Base-by-base conservation (phyloP, 2,797 vertebrate species). In the Fringilla coelebs region DNA sequence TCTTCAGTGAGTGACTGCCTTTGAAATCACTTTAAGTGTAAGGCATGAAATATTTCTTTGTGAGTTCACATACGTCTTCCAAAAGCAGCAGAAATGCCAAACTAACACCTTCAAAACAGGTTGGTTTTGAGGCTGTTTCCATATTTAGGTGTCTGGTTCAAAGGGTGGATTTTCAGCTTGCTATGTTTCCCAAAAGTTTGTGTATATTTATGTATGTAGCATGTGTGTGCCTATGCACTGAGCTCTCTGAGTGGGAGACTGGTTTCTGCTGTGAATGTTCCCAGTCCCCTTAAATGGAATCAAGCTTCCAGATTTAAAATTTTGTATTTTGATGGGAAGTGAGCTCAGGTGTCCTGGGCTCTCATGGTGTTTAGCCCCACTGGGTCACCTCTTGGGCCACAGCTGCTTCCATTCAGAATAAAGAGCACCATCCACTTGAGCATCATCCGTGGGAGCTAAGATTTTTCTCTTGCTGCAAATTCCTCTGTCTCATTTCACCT, bases 401-500 rank as follows among this genome's bases (percentile, higher is more conserved):
- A 79, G 52, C 19, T 89, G 36, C 67, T 76, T 85, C 65, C 38
- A 29, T 67, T 52, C 63, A 67, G 77, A 66, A 81, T 46, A 81
- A 85, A 60, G 13, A 71, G 21, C 29, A 58, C 15, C 62, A 74
- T 38, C 54, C 38, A 54, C 41, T 41, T 57, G 20, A 74, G 22
- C 32, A 77, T 36, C 25, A 31, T 80, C 25, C 4, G 4, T 22
- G 29, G 22, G 17, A 83, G 31, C 4, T 32, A 45, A 60, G 32
- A 28, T 77, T 85, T 87, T 87, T 70, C 41, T 76, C 60, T 72
- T 48, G 21, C 58, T 92, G 40, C 8, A 68, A 28, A 72, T 86
- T 90, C 63, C 36, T 86, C 22, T 48, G 49, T 71, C 57, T 88
- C 74, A 20, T 58, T 82, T 92, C 86, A 89, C 41, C 58, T 81